A percentile compares a stretch with the other conserved stretches of the same genome.
phyloP scores from a whole-genome alignment of 1,140 invertebrate species.

The Aricia agestis region DNA sequence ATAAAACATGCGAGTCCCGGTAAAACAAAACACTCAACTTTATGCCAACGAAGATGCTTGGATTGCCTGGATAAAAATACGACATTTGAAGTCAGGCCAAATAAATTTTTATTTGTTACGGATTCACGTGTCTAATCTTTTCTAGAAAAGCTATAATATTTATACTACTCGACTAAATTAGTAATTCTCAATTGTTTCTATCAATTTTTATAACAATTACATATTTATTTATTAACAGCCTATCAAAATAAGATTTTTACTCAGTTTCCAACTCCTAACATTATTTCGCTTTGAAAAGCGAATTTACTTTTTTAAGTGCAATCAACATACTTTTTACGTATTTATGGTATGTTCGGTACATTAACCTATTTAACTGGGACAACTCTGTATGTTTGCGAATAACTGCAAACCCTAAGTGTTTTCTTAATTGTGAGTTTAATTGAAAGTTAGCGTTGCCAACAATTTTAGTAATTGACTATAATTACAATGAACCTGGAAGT shows the following conservation, averaged over 20 bases:
- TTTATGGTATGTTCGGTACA: background rate
- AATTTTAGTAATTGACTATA: background rate
- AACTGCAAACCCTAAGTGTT: background rate
- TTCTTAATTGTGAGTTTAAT: background rate
- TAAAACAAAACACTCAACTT: constrained; percentile 39
- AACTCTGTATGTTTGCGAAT: background rate
- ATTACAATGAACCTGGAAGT: background rate
- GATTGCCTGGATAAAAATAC: constrained; percentile 57
- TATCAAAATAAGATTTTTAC: no score
- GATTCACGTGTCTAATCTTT: constrained; percentile 3
- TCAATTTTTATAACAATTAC: no score
- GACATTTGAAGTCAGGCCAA: constrained; percentile 60
- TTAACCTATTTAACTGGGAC: no score
- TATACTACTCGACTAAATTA: no score
- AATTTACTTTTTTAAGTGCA: no score
- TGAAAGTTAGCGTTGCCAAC: constrained; percentile 2
- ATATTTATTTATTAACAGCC: no score
- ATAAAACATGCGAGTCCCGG: constrained; percentile 24
- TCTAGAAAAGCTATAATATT: background rate
- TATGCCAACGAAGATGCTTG: constrained; percentile 36
- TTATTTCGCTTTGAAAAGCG: no score
- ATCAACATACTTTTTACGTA: background rate
- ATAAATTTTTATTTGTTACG: constrained; percentile 41
- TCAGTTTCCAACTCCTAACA: no score
- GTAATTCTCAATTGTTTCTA: no score